Evolutionary conservation across 2,113 vertebrate species (phyloP), one percentile per base, ranked within the genome.

Genomic region (Lagenorhynchus albirostris): DNA sequence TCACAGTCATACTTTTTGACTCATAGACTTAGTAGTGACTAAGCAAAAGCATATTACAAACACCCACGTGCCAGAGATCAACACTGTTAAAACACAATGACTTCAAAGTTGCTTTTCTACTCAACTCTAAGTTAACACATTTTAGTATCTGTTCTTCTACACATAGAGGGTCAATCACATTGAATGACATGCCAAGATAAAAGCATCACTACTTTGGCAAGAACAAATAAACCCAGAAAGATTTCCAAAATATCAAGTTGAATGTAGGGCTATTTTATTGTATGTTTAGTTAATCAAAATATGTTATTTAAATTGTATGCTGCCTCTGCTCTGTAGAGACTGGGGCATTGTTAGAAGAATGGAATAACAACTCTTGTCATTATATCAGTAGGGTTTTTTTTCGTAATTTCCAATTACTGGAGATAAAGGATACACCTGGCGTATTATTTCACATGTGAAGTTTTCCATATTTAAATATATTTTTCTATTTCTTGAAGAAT

Each of bases 231-330:
- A 96, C 60, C 60, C 4, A 82, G 18, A 47, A 94, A 83, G 17
- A 41, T 97, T 95, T 91, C 9, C 0, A 94, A 91, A 96, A 81
- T 36, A 81, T 58, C 2, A 36, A 26, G 0, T 53, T 96, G 26
- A 31, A 41, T 55, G 47, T 82, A 79, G 76, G 53, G 17, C 5
- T 26, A 95, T 25, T 94, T 83, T 96, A 0, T 74, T 84, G 31
- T 96, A 82, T 76, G 53, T 58, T 60, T 96, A 85, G 38, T 97
- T 97, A 94, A 96, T 93, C 85, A 97, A 95, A 55, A 96, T 14
- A 77, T 93, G n/a, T 58, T 85, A 97, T 96, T 98, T 92, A 94
- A 96, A 80, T 21, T 62, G 20, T 53, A 83, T 33, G 8, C 23
- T 95, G 80, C 55, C 25, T 85, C 38, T n/a, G 10, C 0, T 71